Conservation (phyloP, 2,113 vertebrate genomes). For the Glaucidium brasilianum region DNA sequence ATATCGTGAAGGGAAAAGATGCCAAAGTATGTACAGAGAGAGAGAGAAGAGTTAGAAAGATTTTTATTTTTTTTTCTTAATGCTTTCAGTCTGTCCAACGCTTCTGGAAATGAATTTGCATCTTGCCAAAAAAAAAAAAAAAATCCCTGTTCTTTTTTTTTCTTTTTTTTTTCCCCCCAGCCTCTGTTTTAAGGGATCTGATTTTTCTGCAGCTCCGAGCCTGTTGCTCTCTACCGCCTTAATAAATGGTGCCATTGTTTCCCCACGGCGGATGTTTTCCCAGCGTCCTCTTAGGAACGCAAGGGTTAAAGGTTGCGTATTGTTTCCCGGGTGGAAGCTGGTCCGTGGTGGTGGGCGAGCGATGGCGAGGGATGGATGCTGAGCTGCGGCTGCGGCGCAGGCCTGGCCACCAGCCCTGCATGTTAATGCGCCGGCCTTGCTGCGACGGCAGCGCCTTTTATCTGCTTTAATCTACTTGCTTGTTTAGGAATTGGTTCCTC, state of each 20-base stretch:
- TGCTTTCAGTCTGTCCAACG: not conserved
- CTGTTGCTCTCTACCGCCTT: not conserved
- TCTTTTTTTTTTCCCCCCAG: too few species aligned
- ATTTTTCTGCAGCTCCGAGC: not conserved
- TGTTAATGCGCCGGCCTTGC: not conserved
- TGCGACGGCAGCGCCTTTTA: not conserved
- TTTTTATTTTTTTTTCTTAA: not conserved
- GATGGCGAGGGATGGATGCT: not conserved
- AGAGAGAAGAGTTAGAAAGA: not conserved
- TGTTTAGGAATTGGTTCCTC: not conserved
- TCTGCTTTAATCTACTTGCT: not conserved
- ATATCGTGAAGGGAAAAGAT: rapidly evolving
- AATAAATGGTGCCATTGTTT: conserved; percentile 55
- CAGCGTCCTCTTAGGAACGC: not conserved
- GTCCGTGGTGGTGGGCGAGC: not conserved
- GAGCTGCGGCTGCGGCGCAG: not conserved
- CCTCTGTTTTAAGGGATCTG: not conserved
- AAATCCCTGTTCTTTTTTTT: too few species aligned
- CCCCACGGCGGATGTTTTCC: conserved; percentile 34
- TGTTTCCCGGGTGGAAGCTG: conserved; percentile 22
- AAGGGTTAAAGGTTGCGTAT: conserved; percentile 42
- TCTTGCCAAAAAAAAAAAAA: not conserved
- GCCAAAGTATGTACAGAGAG: rapidly evolving
- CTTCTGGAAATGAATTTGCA: not conserved
- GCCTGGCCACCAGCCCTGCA: not conserved